These are phyloP conservation scores for Epicampocera succincta DNA, from an alignment of 2,888 invertebrate genomes.

Conservation along the genomic window DNA sequence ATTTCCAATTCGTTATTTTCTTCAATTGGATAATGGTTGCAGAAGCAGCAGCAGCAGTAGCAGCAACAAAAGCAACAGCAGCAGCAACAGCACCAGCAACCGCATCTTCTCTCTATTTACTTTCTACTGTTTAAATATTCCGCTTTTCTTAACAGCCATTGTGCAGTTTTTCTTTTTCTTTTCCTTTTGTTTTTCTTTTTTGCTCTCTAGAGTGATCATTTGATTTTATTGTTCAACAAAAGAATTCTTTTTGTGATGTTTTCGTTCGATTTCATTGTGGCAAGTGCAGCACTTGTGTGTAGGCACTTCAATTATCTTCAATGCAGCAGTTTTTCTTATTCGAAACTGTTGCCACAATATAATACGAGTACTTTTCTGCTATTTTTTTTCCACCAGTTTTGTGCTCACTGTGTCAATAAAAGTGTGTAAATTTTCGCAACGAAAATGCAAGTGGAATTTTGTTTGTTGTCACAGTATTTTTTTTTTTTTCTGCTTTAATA, in stretches of 20 bases:
- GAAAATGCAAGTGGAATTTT: constrained; percentile 65
- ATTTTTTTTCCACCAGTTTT: constrained; percentile 9
- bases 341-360: constrained; percentile 13
- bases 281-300: constrained; percentile 53
- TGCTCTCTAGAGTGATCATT: constrained; percentile 47
- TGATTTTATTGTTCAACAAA: constrained; percentile 43
- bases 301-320: constrained; percentile 63
- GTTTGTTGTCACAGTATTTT: constrained; percentile 18
- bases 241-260: constrained; percentile 46
- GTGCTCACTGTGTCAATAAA: constrained; percentile 59
- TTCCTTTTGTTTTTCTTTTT: too few species aligned
- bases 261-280: constrained; percentile 3
- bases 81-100: too few species aligned
- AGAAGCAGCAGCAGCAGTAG: constrained; percentile 36
- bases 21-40: constrained; percentile 27
- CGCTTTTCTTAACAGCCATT: constrained; percentile 50
- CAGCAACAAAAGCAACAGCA: too few species aligned
- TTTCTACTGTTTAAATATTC: constrained; percentile 70
- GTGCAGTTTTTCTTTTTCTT: constrained; percentile 12
- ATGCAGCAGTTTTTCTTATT: constrained; percentile 32
- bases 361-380: constrained; percentile 13
- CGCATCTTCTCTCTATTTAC: constrained; percentile 53
- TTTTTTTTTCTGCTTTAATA: constrained; percentile 20
- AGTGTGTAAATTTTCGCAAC: constrained; percentile 59
- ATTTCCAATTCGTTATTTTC: constrained; percentile 24